Evolutionary conservation across 2,797 vertebrate genomes (phyloP).

Genomic region (Onychomys leucogaster): DNA sequence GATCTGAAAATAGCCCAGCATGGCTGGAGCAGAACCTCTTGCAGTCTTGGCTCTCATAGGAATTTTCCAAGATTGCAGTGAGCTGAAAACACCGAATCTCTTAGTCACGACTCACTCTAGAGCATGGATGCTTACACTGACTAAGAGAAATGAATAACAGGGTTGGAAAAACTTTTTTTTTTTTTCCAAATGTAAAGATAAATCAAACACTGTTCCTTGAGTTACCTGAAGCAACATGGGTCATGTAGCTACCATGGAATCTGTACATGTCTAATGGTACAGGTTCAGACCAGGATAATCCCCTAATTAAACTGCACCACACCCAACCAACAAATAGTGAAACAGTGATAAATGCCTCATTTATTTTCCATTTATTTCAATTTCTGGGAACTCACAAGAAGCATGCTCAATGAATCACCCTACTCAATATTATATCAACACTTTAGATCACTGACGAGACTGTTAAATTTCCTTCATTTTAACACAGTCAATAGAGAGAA

Average conservation of each 20-base stretch:
- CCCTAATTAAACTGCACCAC: not conserved
- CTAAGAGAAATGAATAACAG: conserved; percentile 24
- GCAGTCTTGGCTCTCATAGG: conserved; percentile 43
- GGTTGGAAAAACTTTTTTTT: conserved; percentile 32
- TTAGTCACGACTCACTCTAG: conserved; percentile 66
- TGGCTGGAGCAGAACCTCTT: conserved; percentile 33
- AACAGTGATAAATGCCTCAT: not conserved
- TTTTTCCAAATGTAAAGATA: conserved; percentile 27
- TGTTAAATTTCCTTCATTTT: not conserved
- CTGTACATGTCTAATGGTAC: not conserved
- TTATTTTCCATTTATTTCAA: not conserved
- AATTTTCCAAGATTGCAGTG: conserved; percentile 67
- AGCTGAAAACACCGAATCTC: conserved; percentile 26
- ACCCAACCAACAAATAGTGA: conserved; percentile 32
- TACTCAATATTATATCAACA: not conserved
- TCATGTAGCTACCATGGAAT: not conserved
- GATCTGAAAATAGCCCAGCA: conserved; percentile 27
- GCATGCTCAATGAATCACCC: not conserved
- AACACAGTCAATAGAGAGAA: not conserved
- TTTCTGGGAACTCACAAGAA: conserved; percentile 20
- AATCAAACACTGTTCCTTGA: conserved; percentile 30
- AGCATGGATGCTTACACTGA: conserved; percentile 38
- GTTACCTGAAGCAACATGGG: not conserved
- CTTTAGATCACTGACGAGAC: not conserved
- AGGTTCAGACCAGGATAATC: conserved; percentile 45